Base-by-base conservation (phyloP, 1,140 invertebrate genomes). In the Drusus annulatus region DNA sequence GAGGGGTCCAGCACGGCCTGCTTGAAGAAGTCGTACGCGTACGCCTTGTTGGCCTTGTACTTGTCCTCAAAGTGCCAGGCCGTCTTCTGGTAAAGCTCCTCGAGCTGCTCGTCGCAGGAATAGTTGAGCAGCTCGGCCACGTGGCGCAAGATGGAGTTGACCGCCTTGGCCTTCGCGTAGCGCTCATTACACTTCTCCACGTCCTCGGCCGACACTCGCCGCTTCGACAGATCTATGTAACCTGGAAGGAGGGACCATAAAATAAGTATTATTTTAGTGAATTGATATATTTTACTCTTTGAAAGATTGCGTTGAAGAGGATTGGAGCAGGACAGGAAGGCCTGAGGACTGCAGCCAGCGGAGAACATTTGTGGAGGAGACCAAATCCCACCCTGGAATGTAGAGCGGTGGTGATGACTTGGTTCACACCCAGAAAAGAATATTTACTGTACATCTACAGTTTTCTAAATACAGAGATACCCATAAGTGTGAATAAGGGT, bases 31-130 rank as follows among this genome's bases (percentile, higher is more conserved):
- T 99, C 99, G 90, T 99, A 99, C 62, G 98, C 96, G 52, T 96
- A 97, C 13, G 93, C 92, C 87, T 97, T 96, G 87, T 98, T 99
- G 87, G 97, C 99, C 86, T 98, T 99, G 85, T 96, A 96, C 89
- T 99, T 99, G 84, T 97, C 95, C 89, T 99, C 99, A 91, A 99
- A 99, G 87, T 95, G 92, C 99, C 99, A 99, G 1, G 98, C 98
- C n/a, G 98, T 99, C 86, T 98, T 98, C 84, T 95, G 93, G 88
- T 99, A 99, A 0, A 99, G 90, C 80, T 99, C 96, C 86, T 99
- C 98, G 51, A 99, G 88, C 86, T 99, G 95, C 83, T 97, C 95
- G 86, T 99, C 96, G 77, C 90, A 94, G 84, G 96, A 94, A 87
- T 97, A 99, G 80, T 95, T 93, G 4, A 99, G 90, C 50, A 99